Evolutionary conservation across 2,113 vertebrate species (phyloP), one percentile per base, ranked within the genome.

Genomic region (Lutjanus erythropterus): DNA sequence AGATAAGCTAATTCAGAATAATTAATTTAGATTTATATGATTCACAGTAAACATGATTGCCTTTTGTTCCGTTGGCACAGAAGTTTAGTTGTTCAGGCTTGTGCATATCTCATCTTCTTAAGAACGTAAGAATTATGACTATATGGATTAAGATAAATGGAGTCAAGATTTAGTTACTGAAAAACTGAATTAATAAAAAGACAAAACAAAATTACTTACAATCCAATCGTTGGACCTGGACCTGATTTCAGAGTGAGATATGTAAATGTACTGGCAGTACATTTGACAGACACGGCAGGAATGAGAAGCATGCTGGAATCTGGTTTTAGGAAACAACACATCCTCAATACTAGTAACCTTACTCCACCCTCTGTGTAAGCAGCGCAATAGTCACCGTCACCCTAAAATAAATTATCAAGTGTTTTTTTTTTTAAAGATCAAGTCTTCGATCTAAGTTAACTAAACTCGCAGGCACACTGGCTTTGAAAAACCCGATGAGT

Each of bases 221-320:
- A 33, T 39, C 14, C 19, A 47, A 33, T 39, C 14, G 6, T 53
- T 59, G 12, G 41, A 78, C 39, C 9, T 49, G 80, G 37, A 81
- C 75, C 29, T 60, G 77, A 59, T 53, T 70, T 50, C 18, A 23
- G 69, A 62, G 25, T 12, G 29, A 29, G 16, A 19, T 29, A 47
- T 65, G 42, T 44, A 18, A 23, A 33, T 10, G 35, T 46, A 23
- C 55, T 9, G 6, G 29, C 58, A 59, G 50, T 23, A n/a, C 58
- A 39, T 50, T 18, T 73, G 49, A 78, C 67, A 84, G 62, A 49
- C 58, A 35, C 52, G 50, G 4, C 53, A 88, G 88, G 92, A 93
- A 92, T 91, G 86, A 76, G 29, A 69, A 78, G 83, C 79, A 89
- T 31, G 82, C 42, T 76, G 81, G 75, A 92, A 92, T 93, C 73